Evolutionary conservation across 2,888 invertebrate species (phyloP), one percentile per base, ranked within the genome.

Genomic region (Atherix ibis): DNA sequence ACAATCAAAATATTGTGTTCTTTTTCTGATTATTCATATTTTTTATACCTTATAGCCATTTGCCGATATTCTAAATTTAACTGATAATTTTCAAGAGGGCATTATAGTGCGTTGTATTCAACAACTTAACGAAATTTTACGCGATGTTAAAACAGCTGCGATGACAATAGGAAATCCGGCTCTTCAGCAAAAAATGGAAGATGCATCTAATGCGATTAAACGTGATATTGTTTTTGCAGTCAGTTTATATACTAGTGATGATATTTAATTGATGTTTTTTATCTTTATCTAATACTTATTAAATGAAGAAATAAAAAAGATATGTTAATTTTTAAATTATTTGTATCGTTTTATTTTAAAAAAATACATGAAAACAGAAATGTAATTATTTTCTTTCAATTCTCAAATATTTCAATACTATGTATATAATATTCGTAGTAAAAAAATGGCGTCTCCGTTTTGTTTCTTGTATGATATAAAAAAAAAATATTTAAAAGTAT

Each of bases 151-250:
- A 53, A 87, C 88, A 46, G 95, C 94, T 0, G 92, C 95, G 0
- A 72, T 81, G 40, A 80, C 88, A 19, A 85, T 95, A 39, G 97
- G 97, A 1, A 89, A 97, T 60, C 85, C 91, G 0, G 78, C 79
- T 9, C 66, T 98, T 3, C 80, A 82, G 50, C 76, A 76, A 41
- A 97, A 94, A 66, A 95, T 97, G 89, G 84, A 92, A 58, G 87
- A 89, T 55, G 88, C 91, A 0, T 88, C 88, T 0, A 74, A 76
- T 3, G 77, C 83, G 27, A 94, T 98, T 43, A 92, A 94, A 58
- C 67, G 98, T 38, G 97, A 97, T 58, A 97, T 98, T 49, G 97
- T 98, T 0, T 98, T 98, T 56, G 88, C 95, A 15, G 92, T 91
- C 18, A 94, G 92, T 60, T 70, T 98, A 28, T 98, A 98, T 53